Evolutionary conservation across 1,140 invertebrate species (phyloP), one percentile per base, ranked within the genome.

Genomic region (Drosophila leontia): DNA sequence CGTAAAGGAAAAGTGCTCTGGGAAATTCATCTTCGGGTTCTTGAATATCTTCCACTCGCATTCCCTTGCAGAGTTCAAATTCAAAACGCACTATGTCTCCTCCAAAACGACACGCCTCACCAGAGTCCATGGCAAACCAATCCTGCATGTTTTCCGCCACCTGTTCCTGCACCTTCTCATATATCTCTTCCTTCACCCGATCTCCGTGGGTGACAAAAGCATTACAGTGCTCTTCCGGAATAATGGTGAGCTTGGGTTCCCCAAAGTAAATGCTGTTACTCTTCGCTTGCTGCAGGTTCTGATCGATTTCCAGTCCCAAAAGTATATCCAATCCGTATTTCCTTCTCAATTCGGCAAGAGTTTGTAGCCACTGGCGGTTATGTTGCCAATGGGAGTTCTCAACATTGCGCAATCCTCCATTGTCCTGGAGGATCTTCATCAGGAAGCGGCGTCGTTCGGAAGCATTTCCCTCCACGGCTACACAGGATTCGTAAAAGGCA

Each of bases 401-500:
- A 3, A 92, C 56, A 3, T 67, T 72, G 0, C 78, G 78, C 7
- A 92, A 26, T 1, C 91, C 91, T 2, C 85, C 78, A 42, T 91
- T 61, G 5, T 83, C 70, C 12, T 67, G 65, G 9, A 92, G 29
- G 3, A 92, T 62, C n/a, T 80, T 80, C 65, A 77, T 65, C 1
- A 92, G 47, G 32, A 90, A 91, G 0, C 53, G 58, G 0, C 75
- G 45, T 0, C 84, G 57, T 13, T 80, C 69, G 0, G 9, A 15
- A 0, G 69, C 70, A 35, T 65, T 79, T 0, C 50, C 75, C 15
- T 78, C 68, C 13, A 81, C 62, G 1, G 97, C 95, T 94, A 97
- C 95, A 93, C 97, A 98, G 3, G 97, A 96, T 51, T 94, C 95
- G 93, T 97, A 98, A 92, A 97, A 96, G 59, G 94, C 93, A 93